Evolutionary conservation across 2,888 invertebrate species (phyloP), one percentile per base, ranked within the genome.

Genomic region (Leptopilina syphax): DNA sequence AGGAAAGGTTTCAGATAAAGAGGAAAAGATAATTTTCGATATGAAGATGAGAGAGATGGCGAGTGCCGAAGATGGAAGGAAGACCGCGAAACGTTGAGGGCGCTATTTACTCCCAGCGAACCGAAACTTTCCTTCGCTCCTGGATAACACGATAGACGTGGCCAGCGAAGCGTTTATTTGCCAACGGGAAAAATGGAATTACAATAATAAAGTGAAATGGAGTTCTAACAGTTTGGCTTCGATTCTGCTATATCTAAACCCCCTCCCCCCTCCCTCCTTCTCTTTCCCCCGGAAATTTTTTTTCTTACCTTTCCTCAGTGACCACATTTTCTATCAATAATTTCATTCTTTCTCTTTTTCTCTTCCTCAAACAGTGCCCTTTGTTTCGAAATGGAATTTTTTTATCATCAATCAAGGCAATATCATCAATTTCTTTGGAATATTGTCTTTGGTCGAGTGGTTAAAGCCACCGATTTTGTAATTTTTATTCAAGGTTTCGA

Each of bases 131-230:
- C 80, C 80, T 77, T 78, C 78, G 80, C 57, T 80, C 78, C 82
- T 66, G 84, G 84, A 85, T 88, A 87, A 88, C 85, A 83, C 86
- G 84, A 88, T 88, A 87, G 86, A 88, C 87, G 87, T 84, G 86
- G 79, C 83, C 86, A 86, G 83, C 84, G 79, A 79, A 86, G 87
- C 89, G 86, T 88, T 89, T 89, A 89, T 89, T 88, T 89, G 84
- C 85, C 83, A 85, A 85, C 82, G 82, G 83, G 84, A 88, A 88
- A 88, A 88, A 87, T 88, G 86, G 85, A 87, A 88, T 89, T 88
- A 88, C 86, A 86, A 87, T 73, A 73, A 57, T 87, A 85, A 87
- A 88, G 86, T 84, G 84, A 86, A 88, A 89, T 86, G 85, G 84
- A 88, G 85, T 86, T 87, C 84, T 84, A 86, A 87, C 85, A 85